These are phyloP conservation scores for Orthonychiurus folsomi DNA, from an alignment of 2,888 invertebrate species.

Conservation along the genomic window DNA sequence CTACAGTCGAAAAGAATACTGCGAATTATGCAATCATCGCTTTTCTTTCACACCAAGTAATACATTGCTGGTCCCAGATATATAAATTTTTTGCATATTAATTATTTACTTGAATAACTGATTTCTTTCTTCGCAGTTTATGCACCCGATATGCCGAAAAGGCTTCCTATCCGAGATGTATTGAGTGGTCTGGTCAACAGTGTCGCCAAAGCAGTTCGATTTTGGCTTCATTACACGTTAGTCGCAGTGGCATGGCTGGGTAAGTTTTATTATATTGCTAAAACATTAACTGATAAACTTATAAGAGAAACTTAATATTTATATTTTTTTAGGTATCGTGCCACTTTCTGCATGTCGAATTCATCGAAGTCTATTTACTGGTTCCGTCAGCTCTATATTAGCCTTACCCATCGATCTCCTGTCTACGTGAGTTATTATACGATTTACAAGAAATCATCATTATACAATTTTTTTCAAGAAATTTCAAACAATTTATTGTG, in stretches of 20 bases:
- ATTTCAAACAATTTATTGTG: neutral
- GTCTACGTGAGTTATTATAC: slow-evolving; percentile 54
- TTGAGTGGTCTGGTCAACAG: slow-evolving; percentile 81
- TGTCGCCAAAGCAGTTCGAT: slow-evolving; percentile 82
- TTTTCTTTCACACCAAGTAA: slow-evolving; percentile 92
- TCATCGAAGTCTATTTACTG: slow-evolving; percentile 84
- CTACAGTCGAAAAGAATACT: slow-evolving; percentile 96
- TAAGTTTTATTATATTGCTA: too few species aligned
- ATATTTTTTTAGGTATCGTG: too few species aligned
- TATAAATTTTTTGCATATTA: neutral
- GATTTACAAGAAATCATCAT: neutral
- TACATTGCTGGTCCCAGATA: too few species aligned
- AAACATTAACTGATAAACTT: too few species aligned
- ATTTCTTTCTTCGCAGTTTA: slow-evolving; percentile 55
- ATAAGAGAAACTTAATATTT: too few species aligned
- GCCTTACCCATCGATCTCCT: slow-evolving; percentile 84
- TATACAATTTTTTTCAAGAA: neutral
- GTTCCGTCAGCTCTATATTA: slow-evolving; percentile 67
- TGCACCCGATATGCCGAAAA: slow-evolving; percentile 99
- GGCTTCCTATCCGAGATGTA: slow-evolving; percentile 86
- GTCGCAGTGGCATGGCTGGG: slow-evolving; percentile 96
- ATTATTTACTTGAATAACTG: too few species aligned
- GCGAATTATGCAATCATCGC: slow-evolving; percentile 93
- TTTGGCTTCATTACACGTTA: slow-evolving; percentile 94
- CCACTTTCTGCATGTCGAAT: slow-evolving; percentile 93